Evolutionary conservation across 2,113 vertebrate genomes (phyloP).

Genomic region (Chiloscyllium plagiosum): DNA sequence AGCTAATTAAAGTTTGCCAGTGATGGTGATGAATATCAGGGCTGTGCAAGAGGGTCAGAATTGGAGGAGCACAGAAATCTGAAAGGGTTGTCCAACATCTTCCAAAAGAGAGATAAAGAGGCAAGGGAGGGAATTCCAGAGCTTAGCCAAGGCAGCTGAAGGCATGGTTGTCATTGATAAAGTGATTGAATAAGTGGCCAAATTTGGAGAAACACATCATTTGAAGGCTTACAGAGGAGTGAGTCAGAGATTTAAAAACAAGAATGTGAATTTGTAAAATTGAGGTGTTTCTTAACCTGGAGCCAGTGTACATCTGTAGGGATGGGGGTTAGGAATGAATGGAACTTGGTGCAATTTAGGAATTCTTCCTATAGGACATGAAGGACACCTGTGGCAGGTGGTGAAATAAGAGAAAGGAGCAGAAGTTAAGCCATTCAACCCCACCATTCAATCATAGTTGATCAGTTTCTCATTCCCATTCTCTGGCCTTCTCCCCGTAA

Average conservation of each 20-base stretch:
- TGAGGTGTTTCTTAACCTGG: background rate
- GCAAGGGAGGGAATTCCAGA: background rate
- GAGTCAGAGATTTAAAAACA: background rate
- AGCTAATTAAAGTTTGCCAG: no score
- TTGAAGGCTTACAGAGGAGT: background rate
- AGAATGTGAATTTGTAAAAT: background rate
- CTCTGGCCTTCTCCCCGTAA: no score
- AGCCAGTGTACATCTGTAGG: background rate
- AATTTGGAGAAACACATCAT: background rate
- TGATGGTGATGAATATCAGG: no score
- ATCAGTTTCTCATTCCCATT: no score
- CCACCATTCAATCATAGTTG: no score
- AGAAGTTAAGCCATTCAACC: no score
- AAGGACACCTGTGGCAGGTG: background rate
- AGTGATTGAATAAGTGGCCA: background rate
- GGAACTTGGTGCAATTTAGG: background rate
- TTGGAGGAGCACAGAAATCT: no score
- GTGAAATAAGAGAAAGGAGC: background rate
- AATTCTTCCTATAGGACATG: background rate
- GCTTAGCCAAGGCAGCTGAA: background rate
- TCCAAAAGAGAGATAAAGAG: background rate
- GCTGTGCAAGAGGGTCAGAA: no score
- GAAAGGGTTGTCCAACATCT: no score
- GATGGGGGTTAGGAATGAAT: background rate
- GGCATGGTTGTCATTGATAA: background rate